A percentile compares a stretch with the other conserved stretches of the same genome.
Conservation (phyloP, 2,888 invertebrate species). For the Hirtodrosophila alboralis region DNA sequence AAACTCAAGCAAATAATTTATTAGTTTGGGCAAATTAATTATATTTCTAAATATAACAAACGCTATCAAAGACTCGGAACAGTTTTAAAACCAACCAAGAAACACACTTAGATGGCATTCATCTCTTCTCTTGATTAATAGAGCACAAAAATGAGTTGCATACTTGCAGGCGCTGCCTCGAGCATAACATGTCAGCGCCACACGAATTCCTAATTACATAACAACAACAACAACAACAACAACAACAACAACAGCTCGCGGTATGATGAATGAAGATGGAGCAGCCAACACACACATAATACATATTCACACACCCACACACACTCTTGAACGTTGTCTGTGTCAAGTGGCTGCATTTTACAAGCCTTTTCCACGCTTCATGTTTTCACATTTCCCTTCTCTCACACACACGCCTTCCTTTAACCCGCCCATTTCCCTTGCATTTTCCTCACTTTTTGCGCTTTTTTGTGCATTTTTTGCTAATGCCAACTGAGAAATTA, state of each 20-base stretch:
- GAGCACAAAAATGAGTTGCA: constrained; percentile 28
- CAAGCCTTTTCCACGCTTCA: constrained; percentile 48
- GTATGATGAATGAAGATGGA: constrained; percentile 60
- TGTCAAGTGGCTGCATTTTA: constrained; percentile 70
- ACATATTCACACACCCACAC: constrained; percentile 5
- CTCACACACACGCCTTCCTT: constrained; percentile 11
- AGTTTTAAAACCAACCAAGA: no score
- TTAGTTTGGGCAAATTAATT: no score
- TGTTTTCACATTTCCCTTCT: constrained; percentile 32
- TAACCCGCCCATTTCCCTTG: no score
- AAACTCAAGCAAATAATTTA: no score
- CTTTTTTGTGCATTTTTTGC: constrained; percentile 36
- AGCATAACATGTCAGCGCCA: constrained; percentile 33
- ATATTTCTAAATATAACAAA: no score
- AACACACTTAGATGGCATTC: no score
- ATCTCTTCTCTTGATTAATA: constrained; percentile 23
- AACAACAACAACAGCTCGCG: constrained; percentile 25
- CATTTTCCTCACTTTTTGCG: constrained; percentile 6
- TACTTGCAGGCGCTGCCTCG: constrained; percentile 7
- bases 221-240: constrained; percentile 12
- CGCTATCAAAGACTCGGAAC: no score
- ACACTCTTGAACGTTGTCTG: constrained; percentile 6
- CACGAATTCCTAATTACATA: constrained; percentile 42
- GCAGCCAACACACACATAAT: constrained; percentile 19
- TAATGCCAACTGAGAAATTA: constrained; percentile 67